A percentile compares a stretch with the other conserved stretches of the same genome.
phyloP scores from a whole-genome alignment of 2,888 invertebrate genomes.

The Marasmarcha lunaedactyla region DNA sequence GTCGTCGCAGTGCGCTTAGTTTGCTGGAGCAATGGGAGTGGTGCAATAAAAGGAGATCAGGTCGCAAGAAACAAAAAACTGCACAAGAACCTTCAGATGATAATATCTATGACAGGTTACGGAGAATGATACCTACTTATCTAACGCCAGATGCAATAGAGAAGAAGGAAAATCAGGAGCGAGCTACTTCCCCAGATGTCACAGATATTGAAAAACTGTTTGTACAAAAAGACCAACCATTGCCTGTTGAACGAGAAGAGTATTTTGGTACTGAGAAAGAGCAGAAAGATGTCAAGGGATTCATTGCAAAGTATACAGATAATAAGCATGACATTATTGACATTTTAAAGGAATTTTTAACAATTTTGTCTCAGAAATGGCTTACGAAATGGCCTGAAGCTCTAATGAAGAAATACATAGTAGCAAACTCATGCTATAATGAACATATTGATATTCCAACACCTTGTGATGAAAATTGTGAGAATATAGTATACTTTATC shows the following conservation, averaged over 20 bases:
- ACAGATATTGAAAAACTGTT: constrained; percentile 74
- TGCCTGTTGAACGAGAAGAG: constrained; percentile 25
- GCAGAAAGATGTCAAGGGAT: constrained; percentile 72
- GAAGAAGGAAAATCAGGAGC: constrained; percentile 47
- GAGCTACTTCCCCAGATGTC: constrained; percentile 72
- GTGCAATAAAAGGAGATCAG: constrained; percentile 73
- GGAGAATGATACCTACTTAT: constrained; percentile 73
- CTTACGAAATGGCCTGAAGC: constrained; percentile 74
- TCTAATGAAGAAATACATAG: constrained; percentile 68
- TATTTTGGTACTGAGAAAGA: constrained; percentile 78
- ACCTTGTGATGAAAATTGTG: constrained; percentile 37
- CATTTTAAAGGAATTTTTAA: constrained; percentile 72
- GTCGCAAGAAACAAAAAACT: constrained; percentile 60
- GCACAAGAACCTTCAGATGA: constrained; percentile 71
- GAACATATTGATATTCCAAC: constrained; percentile 53
- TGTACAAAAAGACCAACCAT: constrained; percentile 49
- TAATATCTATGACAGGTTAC: constrained; percentile 76
- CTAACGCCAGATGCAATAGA: constrained; percentile 56
- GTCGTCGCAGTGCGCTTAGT: constrained; percentile 79
- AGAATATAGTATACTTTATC: constrained; percentile 41
- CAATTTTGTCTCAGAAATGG: constrained; percentile 72
- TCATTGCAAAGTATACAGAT: constrained; percentile 72
- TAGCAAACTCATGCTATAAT: constrained; percentile 70
- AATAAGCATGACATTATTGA: constrained; percentile 68
- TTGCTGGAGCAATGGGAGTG: constrained; percentile 84